Base-by-base conservation (phyloP, 1,140 invertebrate species). In the Mizuhopecten yessoensis region DNA sequence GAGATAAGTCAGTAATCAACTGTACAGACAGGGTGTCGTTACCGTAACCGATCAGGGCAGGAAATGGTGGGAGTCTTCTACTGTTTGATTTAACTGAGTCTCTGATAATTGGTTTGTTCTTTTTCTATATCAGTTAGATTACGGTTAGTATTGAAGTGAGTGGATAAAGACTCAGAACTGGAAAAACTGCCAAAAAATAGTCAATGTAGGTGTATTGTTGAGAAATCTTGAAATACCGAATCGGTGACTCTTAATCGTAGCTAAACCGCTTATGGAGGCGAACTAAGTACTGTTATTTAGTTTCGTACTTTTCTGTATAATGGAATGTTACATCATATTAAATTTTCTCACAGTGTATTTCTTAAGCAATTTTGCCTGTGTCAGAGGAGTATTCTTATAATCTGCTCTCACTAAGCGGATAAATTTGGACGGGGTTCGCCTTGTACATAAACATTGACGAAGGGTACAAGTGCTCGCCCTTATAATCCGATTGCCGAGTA, bases 331-430 rank as follows among this genome's bases (percentile, higher is more conserved):
- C 57, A 17, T 75, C 29, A 29, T 23, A 75, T 75, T 75, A 1
- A 75, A 75, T 75, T 75, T 75, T 75, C 57, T 29, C 57, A 75
- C 57, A 75, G 57, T 75, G 5, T 29, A 75, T 75, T 75, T 75
- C 57, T 75, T 29, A 75, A 75, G 57, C 57, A 75, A 75, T 29
- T n/a, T 75, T n/a, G 1, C 57, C 29, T 75, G 57, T 75, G 57
- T 75, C 57, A 75, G 57, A 75, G 29, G 57, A 75, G 57, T 75
- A 75, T 29, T 75, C 23, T 5, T 75, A 45, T 75, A 75, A 75
- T 75, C 57, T 75, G n/a, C 57, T 75, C 57, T 75, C 57, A 29
- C 57, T 75, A 75, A 75, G 57, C 57, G 57, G 57, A 75, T 75
- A n/a, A 75, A 75, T 75, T 75, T 75, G 17, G 57, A 75, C 57